Base-by-base conservation (phyloP, 2,888 invertebrate genomes). In the Agapetus fuscipes region DNA sequence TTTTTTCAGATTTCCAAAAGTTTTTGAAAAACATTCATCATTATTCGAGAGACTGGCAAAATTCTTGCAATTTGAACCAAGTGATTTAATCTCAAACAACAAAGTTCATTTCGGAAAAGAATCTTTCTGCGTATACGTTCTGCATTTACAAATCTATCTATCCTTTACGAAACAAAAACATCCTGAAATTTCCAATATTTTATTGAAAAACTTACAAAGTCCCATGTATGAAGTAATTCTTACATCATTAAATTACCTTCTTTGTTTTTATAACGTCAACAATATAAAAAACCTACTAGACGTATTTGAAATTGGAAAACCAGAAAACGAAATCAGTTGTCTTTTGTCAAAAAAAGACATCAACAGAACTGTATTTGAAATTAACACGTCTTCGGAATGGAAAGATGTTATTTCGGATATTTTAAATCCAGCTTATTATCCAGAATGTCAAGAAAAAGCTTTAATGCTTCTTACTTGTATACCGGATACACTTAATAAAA, bases 371-470 rank as follows among this genome's bases (percentile, higher is more conserved):
- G n/a, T n/a, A n/a, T n/a, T n/a, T n/a, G n/a, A n/a, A n/a, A n/a
- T n/a, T n/a, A n/a, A n/a, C n/a, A n/a, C n/a, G n/a, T n/a, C n/a
- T n/a, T n/a, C n/a, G n/a, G n/a, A n/a, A n/a, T n/a, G 20, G 20
- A 4, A 20, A 20, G 9, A 6, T 16, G n/a, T 27, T 10, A 46
- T 2, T 45, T 66, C 56, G 39, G 20, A 51, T 3, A 39, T 59
- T 4, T 39, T 62, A 1, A 53, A 54, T 20, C 48, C 41, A 6
- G 50, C 39, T 12, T 50, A 52, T 32, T 62, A 63, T 46, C 47
- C 57, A 7, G 63, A 65, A 46, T 64, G 64, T 39, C 54, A 52
- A 24, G 59, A 60, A 37, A 66, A 65, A 49, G 51, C 58, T 14
- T 48, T 66, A 2, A 56, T 53, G 51, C 42, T 66, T 2, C 41